phyloP scores from a whole-genome alignment of 2,888 invertebrate species.

The Melieria picta region DNA sequence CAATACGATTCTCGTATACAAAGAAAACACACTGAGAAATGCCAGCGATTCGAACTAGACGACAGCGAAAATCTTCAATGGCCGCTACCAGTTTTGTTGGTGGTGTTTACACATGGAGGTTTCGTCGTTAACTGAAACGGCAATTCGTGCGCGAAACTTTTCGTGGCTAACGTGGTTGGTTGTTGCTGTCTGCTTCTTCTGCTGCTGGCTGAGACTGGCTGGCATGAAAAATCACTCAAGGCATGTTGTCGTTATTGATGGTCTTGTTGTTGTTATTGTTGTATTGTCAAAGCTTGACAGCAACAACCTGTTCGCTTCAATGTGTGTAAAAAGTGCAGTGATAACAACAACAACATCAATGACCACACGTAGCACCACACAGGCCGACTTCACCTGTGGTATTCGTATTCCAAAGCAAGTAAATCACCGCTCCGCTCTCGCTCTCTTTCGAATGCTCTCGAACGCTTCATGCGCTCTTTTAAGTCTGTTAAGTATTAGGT shows the following conservation, averaged over 20 bases:
- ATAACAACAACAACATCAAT: not conserved
- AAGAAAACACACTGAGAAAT: too few species aligned
- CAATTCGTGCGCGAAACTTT: slow-evolving; percentile 26
- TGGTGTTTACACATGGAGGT: slow-evolving; percentile 23
- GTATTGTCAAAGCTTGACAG: slow-evolving; percentile 13
- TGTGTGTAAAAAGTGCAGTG: not conserved
- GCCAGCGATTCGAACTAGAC: too few species aligned
- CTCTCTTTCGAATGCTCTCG: not conserved
- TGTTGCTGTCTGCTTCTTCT: slow-evolving; percentile 29
- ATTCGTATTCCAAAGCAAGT: not conserved
- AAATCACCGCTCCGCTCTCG: slow-evolving; percentile 9
- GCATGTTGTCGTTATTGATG: slow-evolving; percentile 19
- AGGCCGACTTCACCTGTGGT: not conserved
- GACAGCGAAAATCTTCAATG: too few species aligned
- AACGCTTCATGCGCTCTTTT: not conserved
- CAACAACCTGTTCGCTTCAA: slow-evolving; percentile 22
- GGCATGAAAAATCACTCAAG: slow-evolving; percentile 12
- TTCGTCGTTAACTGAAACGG: slow-evolving; percentile 23
- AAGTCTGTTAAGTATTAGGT: not conserved
- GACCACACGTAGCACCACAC: slow-evolving; percentile 14
- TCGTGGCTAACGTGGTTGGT: slow-evolving; percentile 9
- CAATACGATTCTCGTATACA: too few species aligned
- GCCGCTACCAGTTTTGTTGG: not conserved
- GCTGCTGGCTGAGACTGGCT: not conserved
- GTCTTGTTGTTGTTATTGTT: slow-evolving; percentile 3